Base-by-base conservation (phyloP, 1,140 invertebrate genomes). In the Elymnias hypermnestra region DNA sequence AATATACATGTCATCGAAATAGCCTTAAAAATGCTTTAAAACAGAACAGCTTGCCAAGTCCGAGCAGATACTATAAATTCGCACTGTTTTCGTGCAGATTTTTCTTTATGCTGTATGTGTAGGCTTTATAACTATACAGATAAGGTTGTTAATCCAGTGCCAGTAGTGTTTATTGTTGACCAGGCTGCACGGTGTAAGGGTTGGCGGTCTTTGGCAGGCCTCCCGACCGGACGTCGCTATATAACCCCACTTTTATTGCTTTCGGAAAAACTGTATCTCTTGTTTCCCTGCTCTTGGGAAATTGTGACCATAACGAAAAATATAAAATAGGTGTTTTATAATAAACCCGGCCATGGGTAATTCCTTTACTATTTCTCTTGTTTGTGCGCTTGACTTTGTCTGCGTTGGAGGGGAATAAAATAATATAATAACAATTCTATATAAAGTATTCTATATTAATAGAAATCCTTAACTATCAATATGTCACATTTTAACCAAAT, bases 181-280 rank as follows among this genome's bases (percentile, higher is more conserved):
- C 49, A 57, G 37, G 33, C 25, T 47, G 35, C 25, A 14, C 46
- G 39, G 51, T 53, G 52, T 45, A 66, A 63, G 55, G 64, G 63
- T 62, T 62, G 58, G 42, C 57, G 53, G 62, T 63, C 57, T 35
- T 63, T 74, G 78, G 77, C 81, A 74, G 38, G 15, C 31, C 53
- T 68, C 75, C 75, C 70, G 60, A 65, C 75, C 69, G 77, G 81
- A 84, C 81, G 72, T 61, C 40, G 54, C 50, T 76, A 65, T 75
- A 78, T 72, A 66, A 67, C 65, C 65, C 54, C 50, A 67, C 47
- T 77, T 84, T 84, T 81, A 84, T 84, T 76, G 74, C 75, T 71
- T 71, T 53, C 61, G 64, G 67, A 72, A 78, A 74, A 78, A 72
- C 66, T 64, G 67, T 65, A 67, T 71, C 60, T 73, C 62, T 60